A percentile compares a stretch with the other conserved stretches of the same genome.
Evolutionary conservation across 2,888 invertebrate species (phyloP).

Genomic region (Diachrysia chrysitis): DNA sequence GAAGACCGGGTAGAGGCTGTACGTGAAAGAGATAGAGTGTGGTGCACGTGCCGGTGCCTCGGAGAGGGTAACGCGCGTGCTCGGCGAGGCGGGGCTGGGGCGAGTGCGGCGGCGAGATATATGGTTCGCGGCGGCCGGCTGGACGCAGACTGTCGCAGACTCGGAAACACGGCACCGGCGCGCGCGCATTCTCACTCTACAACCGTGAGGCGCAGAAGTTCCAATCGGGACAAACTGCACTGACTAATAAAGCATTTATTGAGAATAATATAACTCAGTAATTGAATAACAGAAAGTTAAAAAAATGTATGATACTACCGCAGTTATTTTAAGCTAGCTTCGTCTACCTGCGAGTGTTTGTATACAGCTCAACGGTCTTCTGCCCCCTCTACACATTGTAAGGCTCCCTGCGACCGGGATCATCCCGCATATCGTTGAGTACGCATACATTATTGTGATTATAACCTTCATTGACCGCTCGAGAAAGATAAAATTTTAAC

Average conservation of each 20-base stretch:
- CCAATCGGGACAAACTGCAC: constrained; percentile 12
- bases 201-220: constrained; percentile 20
- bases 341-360: background rate
- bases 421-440: constrained; percentile 52
- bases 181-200: constrained; percentile 53
- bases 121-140: constrained; percentile 54
- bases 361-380: background rate
- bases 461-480: constrained; percentile 57
- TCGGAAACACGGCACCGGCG: constrained; percentile 48
- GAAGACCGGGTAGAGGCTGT: constrained; percentile 66
- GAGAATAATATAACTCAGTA: background rate
- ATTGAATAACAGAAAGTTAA: background rate
- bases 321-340: background rate
- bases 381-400: background rate
- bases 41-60: constrained; percentile 66
- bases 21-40: constrained; percentile 59
- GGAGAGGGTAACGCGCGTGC: constrained; percentile 68
- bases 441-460: constrained; percentile 39
- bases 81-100: constrained; percentile 69
- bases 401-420: constrained; percentile 48
- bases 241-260: background rate
- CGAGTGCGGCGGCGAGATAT: constrained; percentile 65
- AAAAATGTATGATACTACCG: background rate
- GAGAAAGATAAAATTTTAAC: constrained; percentile 50
- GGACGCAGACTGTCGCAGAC: constrained; percentile 55